Conservation (phyloP, 2,113 vertebrate species). For the Oncorhynchus mykiss region DNA sequence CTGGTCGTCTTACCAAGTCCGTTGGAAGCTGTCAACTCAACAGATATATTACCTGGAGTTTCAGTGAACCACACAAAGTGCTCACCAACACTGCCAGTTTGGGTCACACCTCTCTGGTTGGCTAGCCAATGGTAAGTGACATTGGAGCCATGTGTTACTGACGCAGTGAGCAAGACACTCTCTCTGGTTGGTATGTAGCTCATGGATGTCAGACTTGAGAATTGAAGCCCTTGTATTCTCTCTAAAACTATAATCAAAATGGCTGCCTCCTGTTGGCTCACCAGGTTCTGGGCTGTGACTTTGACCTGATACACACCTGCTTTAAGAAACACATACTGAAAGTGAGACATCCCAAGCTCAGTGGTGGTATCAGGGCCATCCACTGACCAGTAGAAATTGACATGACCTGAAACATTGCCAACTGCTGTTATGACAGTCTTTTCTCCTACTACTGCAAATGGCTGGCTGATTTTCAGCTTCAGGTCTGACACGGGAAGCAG, state of each 20-base stretch:
- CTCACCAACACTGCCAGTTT: slow-evolving; percentile 33
- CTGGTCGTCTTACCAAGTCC: slow-evolving; percentile 51
- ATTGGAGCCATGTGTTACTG: slow-evolving; percentile 66
- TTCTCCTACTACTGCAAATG: slow-evolving; percentile 55
- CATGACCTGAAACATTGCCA: slow-evolving; percentile 51
- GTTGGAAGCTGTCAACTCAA: slow-evolving; percentile 69
- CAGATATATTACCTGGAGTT: slow-evolving; percentile 52
- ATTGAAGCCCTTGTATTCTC: slow-evolving; percentile 62
- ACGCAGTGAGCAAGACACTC: slow-evolving; percentile 52
- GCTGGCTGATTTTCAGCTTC: slow-evolving; percentile 47
- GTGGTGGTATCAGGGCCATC: slow-evolving; percentile 37
- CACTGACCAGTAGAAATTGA: slow-evolving; percentile 69
- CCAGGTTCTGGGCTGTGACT: slow-evolving; percentile 59
- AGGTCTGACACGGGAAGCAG: slow-evolving; percentile 59
- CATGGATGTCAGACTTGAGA: slow-evolving; percentile 50
- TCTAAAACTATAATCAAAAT: slow-evolving; percentile 66
- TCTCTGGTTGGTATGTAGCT: slow-evolving; percentile 65
- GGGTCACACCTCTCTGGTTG: slow-evolving; percentile 30
- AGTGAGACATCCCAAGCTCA: slow-evolving; percentile 46
- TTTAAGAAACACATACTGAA: slow-evolving; percentile 60
- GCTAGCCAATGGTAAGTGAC: slow-evolving; percentile 69
- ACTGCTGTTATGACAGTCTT: slow-evolving; percentile 58
- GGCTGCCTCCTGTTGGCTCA: slow-evolving; percentile 57
- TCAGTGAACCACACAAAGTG: slow-evolving; percentile 51
- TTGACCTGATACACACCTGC: slow-evolving; percentile 66